Evolutionary conservation across 2,797 vertebrate genomes (phyloP), one percentile per base, ranked within the genome.

Genomic region (Knipowitschia caucasica): DNA sequence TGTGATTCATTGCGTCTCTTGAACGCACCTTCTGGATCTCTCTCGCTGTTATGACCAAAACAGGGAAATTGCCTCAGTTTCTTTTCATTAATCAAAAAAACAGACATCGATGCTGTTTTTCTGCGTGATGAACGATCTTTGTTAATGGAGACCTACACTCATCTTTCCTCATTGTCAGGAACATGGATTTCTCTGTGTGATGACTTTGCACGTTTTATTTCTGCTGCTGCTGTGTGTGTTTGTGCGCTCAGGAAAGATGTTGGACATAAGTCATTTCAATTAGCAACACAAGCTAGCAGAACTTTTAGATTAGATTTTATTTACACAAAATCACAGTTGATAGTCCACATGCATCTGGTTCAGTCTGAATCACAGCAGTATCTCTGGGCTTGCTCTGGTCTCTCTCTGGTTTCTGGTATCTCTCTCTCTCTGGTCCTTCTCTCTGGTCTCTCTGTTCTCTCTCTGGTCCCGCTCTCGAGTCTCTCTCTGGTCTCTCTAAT

Each of bases 21-120:
- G 75, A 84, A 82, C 86, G 81, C 78, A 80, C 75, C 69, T 82
- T 75, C 67, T 78, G 77, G 79, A 76, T 81, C 76, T 69, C 42
- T 53, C 56, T 26, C 26, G 46, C 53, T 83, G 76, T 78, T 78
- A 83, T 82, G 71, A 85, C 73, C 73, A 68, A 71, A 76, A 63
- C 2, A 25, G 80, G 86, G 85, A 91, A 90, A 90, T 90, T 90
- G 85, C 85, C 77, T 89, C 72, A 59, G 83, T 89, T 89, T 86
- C 80, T 84, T 84, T 90, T 89, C 88, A 90, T 91, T 90, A 85
- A 89, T 91, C 89, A 90, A 88, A 86, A 84, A 44, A 83, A 80
- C 77, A 72, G 87, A 89, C 88, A 79, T 87, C 85, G 65, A 87
- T 89, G 82, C 77, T 33, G 18, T 73, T 54, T 49, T 75, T 62